Evolutionary conservation across 2,113 vertebrate species (phyloP), one percentile per base, ranked within the genome.

Genomic region (Sinocyclocheilus anshuiensis): DNA sequence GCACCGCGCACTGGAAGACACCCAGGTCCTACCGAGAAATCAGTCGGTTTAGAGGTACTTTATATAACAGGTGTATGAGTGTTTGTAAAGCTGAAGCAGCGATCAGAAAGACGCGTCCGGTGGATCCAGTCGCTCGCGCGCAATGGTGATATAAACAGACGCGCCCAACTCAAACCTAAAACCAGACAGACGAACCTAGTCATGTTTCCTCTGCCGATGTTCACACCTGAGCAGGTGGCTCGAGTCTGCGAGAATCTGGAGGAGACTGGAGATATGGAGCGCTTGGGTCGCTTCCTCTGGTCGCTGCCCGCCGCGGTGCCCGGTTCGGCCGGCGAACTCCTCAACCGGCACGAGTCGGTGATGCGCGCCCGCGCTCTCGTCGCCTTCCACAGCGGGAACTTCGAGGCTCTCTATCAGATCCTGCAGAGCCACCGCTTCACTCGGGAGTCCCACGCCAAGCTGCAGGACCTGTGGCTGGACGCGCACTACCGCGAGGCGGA

Each of bases 401-500:
- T 96, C 16, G 95, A 95, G 69, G 94, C 93, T 7, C 94, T 96
- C 1, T 96, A 96, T 87, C 94, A 94, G 75, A 95, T 96, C 86
- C 91, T 96, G 20, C 94, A 96, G 88, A 95, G 91, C 75, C 94
- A 95, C 90, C 90, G 95, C 16, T 96, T 96, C 65, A 95, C 95
- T 24, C 94, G 94, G 2, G 94, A 95, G 81, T 96, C 95, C 0
- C 95, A 96, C 90, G 94, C 94, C 53, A 95, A 95, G 82, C 93
- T 96, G 4, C 95, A 96, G 81, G 94, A 95, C 89, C 91, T 96
- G 90, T 96, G 95, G 95, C 92, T 96, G 89, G 94, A 95, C 87
- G 95, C 95, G 84, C 95, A 95, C 84, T 96, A 96, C 91, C 91
- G 94, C 1, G 95, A 96, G 90, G 95, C 95, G 13, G 95, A 96